These are phyloP conservation scores for Lepidurus apus DNA, from an alignment of 1,140 invertebrate species.

Conservation along the genomic window DNA sequence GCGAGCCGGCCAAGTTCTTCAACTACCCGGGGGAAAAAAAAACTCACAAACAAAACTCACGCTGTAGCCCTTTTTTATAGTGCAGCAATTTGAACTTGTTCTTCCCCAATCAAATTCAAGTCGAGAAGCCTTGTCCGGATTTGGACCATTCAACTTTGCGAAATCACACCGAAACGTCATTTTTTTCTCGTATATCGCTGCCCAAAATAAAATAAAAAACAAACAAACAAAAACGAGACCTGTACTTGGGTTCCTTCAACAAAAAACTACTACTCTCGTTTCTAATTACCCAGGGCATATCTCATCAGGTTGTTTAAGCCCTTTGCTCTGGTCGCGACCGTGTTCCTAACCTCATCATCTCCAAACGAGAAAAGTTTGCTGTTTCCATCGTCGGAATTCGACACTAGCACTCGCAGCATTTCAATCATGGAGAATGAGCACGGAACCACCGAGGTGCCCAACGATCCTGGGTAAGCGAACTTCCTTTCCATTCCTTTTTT, in stretches of 20 bases:
- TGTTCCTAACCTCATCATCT: not conserved
- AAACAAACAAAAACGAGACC: not conserved
- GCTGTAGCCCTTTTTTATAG: not conserved
- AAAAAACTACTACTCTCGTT: not conserved
- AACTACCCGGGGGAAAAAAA: too few species aligned
- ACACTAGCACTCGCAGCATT: not conserved
- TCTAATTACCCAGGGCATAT: not conserved
- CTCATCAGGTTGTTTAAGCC: not conserved
- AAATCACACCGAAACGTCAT: too few species aligned
- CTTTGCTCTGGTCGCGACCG: not conserved
- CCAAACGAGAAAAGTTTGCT: not conserved
- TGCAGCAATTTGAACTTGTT: not conserved
- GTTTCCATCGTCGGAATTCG: too few species aligned
- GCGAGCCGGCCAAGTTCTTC: too few species aligned
- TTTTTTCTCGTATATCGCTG: not conserved
- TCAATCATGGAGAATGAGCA: constrained; percentile 17
- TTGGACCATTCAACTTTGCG: constrained; percentile 14
- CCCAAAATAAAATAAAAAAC: not conserved
- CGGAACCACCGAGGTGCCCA: constrained; percentile 61
- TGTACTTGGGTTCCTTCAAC: not conserved
- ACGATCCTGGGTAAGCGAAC: constrained; percentile 76
- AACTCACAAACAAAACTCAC: not conserved
- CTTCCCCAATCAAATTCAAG: not conserved
- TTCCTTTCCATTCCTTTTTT: constrained; percentile 24
- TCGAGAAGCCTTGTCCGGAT: not conserved